Evolutionary conservation across 2,888 invertebrate genomes (phyloP).

Genomic region (Idaea biselata): DNA sequence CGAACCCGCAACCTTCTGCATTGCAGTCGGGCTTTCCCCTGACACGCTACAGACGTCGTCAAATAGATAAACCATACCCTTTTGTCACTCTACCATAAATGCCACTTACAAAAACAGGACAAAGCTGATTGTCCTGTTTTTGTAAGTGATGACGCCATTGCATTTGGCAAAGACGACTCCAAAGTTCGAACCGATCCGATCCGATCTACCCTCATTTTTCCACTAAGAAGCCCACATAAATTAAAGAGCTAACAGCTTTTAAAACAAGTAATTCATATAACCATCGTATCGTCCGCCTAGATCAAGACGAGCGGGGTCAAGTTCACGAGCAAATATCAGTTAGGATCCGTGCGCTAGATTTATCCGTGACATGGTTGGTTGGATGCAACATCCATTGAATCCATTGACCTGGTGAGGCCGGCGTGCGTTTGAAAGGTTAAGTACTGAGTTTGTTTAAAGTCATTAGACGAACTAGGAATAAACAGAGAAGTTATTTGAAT

Average conservation of each 20-base stretch:
- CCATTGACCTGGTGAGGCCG: slow-evolving; percentile 40
- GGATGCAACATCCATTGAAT: slow-evolving; percentile 56
- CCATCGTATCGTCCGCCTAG: slow-evolving; percentile 15
- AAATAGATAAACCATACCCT: no score
- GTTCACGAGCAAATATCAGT: slow-evolving; percentile 46
- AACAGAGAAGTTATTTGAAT: not conserved
- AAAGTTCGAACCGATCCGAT: no score
- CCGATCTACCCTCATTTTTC: not conserved
- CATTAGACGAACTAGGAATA: not conserved
- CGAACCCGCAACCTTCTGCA: no score
- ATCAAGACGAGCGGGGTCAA: slow-evolving; percentile 38
- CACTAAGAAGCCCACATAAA: not conserved
- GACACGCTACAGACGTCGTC: no score
- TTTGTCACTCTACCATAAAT: no score
- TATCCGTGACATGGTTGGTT: slow-evolving; percentile 39
- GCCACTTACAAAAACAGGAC: no score
- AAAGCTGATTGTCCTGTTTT: no score
- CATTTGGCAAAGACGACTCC: no score
- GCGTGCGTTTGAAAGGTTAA: not conserved
- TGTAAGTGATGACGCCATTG: no score
- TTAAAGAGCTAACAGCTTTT: not conserved
- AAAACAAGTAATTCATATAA: not conserved
- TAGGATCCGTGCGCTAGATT: slow-evolving; percentile 40
- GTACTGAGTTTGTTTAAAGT: not conserved
- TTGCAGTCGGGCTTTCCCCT: no score